Evolutionary conservation across 2,113 vertebrate genomes (phyloP).

Genomic region (Ammodramus savannarum): DNA sequence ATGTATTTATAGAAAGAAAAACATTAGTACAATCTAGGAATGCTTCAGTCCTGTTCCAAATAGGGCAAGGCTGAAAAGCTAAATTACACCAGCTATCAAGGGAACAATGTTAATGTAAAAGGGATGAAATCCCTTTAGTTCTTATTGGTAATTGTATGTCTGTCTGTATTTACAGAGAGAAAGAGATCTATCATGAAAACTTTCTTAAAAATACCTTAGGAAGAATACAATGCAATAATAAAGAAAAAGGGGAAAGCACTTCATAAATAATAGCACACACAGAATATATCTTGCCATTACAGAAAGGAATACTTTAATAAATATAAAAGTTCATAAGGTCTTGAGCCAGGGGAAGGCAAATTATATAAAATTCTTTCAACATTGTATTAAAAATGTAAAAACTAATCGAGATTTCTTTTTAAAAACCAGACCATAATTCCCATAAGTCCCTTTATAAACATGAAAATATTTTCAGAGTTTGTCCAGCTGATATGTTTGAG

Average conservation of each 20-base stretch:
- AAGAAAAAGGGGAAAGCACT: not conserved
- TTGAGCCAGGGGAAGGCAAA: not conserved
- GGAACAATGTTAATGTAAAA: not conserved
- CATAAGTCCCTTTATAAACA: not conserved
- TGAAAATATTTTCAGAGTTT: not conserved
- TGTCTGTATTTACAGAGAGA: not conserved
- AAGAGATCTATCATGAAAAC: not conserved
- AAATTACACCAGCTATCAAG: not conserved
- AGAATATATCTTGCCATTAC: not conserved
- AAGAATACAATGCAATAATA: not conserved
- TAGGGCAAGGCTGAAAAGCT: not conserved
- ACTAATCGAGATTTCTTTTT: not conserved
- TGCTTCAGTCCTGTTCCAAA: not conserved
- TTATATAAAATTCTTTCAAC: not conserved
- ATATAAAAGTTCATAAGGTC: not conserved
- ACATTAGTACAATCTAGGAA: not conserved
- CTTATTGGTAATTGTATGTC: not conserved
- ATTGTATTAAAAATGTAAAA: not conserved
- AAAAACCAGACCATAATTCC: not conserved
- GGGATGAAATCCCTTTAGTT: not conserved
- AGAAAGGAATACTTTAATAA: not conserved
- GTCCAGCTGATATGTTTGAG: not conserved
- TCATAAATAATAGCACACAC: not conserved
- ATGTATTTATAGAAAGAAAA: not conserved
- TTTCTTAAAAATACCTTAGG: not conserved